Evolutionary conservation across 2,797 vertebrate species (phyloP).

Genomic region (Eupleurogrammus muticus): DNA sequence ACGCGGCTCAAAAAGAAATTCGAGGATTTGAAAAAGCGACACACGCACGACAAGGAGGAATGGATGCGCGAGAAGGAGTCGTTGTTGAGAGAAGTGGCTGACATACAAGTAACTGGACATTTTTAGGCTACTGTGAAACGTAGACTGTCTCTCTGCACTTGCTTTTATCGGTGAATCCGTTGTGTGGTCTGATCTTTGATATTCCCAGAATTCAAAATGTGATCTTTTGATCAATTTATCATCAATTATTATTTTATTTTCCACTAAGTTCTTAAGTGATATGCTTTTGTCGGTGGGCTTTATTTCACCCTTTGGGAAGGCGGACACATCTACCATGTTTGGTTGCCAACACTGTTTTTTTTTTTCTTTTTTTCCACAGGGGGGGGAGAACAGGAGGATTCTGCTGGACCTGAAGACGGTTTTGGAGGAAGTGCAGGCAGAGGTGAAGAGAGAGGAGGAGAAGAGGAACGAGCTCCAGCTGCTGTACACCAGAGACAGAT

Average conservation of each 20-base stretch:
- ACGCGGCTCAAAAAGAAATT: slow-evolving; percentile 79
- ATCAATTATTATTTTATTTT: background rate
- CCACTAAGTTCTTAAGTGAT: background rate
- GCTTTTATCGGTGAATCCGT: background rate
- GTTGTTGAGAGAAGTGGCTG: slow-evolving; percentile 85
- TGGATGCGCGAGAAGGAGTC: slow-evolving; percentile 84
- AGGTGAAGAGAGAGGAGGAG: slow-evolving; percentile 83
- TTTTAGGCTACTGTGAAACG: background rate
- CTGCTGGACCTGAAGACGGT: slow-evolving; percentile 81
- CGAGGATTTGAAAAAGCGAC: slow-evolving; percentile 79
- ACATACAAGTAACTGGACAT: slow-evolving; percentile 82
- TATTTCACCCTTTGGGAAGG: background rate
- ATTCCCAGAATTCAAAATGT: background rate
- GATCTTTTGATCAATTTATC: background rate
- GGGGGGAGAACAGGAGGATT: slow-evolving; percentile 83
- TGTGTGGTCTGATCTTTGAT: background rate
- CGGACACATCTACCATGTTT: slow-evolving; percentile 7
- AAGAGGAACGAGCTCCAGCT: slow-evolving; percentile 80
- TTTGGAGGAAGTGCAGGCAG: slow-evolving; percentile 81
- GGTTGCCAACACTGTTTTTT: slow-evolving; percentile 26
- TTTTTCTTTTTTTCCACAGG: slow-evolving; percentile 52
- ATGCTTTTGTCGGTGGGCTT: background rate
- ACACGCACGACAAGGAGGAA: slow-evolving; percentile 80
- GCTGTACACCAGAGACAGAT: slow-evolving; percentile 82
- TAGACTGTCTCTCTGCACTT: background rate